These are phyloP conservation scores for Argopecten irradians DNA, from an alignment of 1,140 invertebrate species.

Conservation along the genomic window DNA sequence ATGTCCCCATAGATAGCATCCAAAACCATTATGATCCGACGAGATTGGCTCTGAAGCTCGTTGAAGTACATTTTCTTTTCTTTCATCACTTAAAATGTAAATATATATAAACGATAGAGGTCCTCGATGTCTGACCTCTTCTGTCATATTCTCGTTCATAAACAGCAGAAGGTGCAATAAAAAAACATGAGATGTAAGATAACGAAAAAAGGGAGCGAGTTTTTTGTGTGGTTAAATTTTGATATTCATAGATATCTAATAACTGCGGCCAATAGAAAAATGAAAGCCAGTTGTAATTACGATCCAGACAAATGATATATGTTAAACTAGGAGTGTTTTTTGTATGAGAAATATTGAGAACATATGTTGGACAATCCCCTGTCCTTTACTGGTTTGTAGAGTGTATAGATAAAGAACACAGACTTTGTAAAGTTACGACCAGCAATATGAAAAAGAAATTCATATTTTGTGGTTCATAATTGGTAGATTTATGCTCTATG, in stretches of 20 bases:
- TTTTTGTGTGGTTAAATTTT: neutral
- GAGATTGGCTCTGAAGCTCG: neutral
- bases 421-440: neutral
- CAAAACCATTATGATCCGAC: neutral
- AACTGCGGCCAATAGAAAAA: neutral
- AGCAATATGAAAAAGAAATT: neutral
- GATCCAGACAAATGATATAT: neutral
- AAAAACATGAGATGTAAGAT: neutral
- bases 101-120: neutral
- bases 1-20: neutral
- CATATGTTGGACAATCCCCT: neutral
- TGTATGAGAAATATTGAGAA: neutral
- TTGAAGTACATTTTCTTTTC: neutral
- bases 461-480: neutral
- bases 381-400: neutral
- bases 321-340: neutral
- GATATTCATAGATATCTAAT: constrained; percentile 12
- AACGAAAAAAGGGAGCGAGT: neutral
- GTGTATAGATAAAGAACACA: neutral
- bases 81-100: neutral
- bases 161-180: neutral
- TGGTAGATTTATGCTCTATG: neutral
- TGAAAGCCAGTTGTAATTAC: neutral
- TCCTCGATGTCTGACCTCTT: neutral
- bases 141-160: neutral